phyloP scores from a whole-genome alignment of 2,113 vertebrate genomes.

The Leucosticte australis region DNA sequence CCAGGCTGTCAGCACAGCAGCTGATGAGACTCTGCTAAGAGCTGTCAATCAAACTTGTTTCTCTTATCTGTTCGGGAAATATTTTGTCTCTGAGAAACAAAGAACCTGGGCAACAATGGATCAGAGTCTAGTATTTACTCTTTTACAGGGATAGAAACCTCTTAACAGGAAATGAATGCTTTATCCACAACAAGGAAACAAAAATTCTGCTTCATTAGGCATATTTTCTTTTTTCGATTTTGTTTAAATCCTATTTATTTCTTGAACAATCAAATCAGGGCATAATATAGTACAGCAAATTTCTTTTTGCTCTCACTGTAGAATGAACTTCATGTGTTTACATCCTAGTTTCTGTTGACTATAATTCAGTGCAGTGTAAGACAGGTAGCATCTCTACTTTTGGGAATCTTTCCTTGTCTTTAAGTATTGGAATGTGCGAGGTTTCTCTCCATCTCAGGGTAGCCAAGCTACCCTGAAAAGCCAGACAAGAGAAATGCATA shows the following conservation, averaged over 20 bases:
- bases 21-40: slow-evolving; percentile 72
- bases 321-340: background rate
- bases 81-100: slow-evolving; percentile 80
- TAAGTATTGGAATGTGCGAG: background rate
- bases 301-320: background rate
- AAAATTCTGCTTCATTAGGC: background rate
- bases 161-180: slow-evolving; percentile 19
- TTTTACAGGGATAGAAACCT: background rate
- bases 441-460: background rate
- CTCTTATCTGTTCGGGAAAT: slow-evolving; percentile 76
- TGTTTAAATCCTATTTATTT: background rate
- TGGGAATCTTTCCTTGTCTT: background rate
- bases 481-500: background rate
- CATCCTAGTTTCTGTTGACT: background rate
- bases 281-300: background rate
- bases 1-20: slow-evolving; percentile 76
- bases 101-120: slow-evolving; percentile 70
- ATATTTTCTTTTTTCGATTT: background rate
- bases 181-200: slow-evolving; percentile 3
- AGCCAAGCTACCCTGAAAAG: background rate
- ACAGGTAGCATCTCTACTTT: background rate
- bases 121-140: slow-evolving; percentile 61
- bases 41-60: slow-evolving; percentile 78
- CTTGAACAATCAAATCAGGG: background rate
- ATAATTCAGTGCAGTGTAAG: background rate